These are phyloP conservation scores for Craterocephalus amniculus DNA, from an alignment of 2,797 vertebrate species.

Conservation along the genomic window DNA sequence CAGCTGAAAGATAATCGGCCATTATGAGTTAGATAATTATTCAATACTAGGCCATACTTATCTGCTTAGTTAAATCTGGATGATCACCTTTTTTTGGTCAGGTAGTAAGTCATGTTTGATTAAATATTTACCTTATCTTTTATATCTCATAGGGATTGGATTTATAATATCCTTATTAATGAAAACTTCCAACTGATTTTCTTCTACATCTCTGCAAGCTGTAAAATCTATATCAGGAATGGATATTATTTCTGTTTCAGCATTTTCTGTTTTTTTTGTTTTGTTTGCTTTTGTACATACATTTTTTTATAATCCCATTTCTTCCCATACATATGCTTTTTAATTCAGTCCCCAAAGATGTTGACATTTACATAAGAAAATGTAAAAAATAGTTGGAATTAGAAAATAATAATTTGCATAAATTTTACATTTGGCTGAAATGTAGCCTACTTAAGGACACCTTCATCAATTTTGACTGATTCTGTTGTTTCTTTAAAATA, in stretches of 20 bases:
- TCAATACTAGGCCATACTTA: too few relatives aligned
- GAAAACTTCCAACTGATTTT: background rate
- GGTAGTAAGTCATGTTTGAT: too few relatives aligned
- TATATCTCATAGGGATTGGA: background rate
- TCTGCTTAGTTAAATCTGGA: too few relatives aligned
- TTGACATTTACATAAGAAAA: background rate
- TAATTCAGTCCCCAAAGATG: too few relatives aligned
- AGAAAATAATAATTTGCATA: background rate
- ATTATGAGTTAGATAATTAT: too few relatives aligned
- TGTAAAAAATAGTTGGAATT: background rate
- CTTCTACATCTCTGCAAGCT: too few relatives aligned
- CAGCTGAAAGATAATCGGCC: too few relatives aligned
- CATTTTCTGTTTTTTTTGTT: too few relatives aligned
- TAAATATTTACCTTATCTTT: too few relatives aligned
- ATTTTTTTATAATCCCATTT: background rate
- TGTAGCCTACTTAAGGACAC: background rate
- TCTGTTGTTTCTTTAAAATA: background rate
- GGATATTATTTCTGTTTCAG: too few relatives aligned
- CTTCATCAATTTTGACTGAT: background rate
- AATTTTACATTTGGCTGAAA: background rate
- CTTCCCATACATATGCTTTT: background rate
- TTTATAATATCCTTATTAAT: background rate
- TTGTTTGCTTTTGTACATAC: background rate
- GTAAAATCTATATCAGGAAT: too few relatives aligned
- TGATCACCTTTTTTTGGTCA: too few relatives aligned